Evolutionary conservation across 1,140 invertebrate genomes (phyloP).

Genomic region (Drosophila lacteicornis): DNA sequence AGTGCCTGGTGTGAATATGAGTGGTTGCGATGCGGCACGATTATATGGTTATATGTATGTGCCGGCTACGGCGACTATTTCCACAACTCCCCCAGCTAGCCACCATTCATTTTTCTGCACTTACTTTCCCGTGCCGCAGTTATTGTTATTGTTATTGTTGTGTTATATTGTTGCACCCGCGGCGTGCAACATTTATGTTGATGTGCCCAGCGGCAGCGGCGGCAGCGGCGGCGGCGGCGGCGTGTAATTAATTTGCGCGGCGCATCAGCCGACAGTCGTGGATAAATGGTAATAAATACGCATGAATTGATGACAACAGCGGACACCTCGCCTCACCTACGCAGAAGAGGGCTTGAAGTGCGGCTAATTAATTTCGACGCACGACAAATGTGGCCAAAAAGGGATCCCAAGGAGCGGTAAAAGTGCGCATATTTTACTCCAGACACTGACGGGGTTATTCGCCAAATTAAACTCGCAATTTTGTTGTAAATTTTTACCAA

Average conservation of each 20-base stretch:
- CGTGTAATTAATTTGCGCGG: slow-evolving; percentile 69
- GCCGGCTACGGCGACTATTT: slow-evolving; percentile 24
- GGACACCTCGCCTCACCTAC: slow-evolving; percentile 54
- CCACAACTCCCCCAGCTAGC: neutral
- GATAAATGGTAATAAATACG: slow-evolving; percentile 73
- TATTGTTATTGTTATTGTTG: slow-evolving; percentile 20
- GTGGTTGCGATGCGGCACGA: slow-evolving; percentile 70
- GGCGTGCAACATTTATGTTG: slow-evolving; percentile 71
- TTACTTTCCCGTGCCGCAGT: slow-evolving; percentile 14
- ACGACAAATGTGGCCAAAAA: slow-evolving; percentile 57
- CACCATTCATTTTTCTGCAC: slow-evolving; percentile 20
- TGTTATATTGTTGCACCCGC: slow-evolving; percentile 60
- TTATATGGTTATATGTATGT: slow-evolving; percentile 53
- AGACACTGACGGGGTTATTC: slow-evolving; percentile 53
- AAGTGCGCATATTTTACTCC: slow-evolving; percentile 75
- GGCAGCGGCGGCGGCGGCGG: slow-evolving; percentile 3
- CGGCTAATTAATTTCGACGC: slow-evolving; percentile 79
- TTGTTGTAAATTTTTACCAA: slow-evolving; percentile 63
- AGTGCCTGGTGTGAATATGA: slow-evolving; percentile 76
- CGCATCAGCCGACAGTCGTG: slow-evolving; percentile 60
- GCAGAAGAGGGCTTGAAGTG: slow-evolving; percentile 48
- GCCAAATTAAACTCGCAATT: slow-evolving; percentile 65
- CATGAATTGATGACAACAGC: slow-evolving; percentile 67
- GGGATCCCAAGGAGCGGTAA: slow-evolving; percentile 64
- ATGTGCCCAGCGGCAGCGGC: slow-evolving; percentile 37